Evolutionary conservation across 2,797 vertebrate genomes (phyloP).

Genomic region (Heliangelus exortis): DNA sequence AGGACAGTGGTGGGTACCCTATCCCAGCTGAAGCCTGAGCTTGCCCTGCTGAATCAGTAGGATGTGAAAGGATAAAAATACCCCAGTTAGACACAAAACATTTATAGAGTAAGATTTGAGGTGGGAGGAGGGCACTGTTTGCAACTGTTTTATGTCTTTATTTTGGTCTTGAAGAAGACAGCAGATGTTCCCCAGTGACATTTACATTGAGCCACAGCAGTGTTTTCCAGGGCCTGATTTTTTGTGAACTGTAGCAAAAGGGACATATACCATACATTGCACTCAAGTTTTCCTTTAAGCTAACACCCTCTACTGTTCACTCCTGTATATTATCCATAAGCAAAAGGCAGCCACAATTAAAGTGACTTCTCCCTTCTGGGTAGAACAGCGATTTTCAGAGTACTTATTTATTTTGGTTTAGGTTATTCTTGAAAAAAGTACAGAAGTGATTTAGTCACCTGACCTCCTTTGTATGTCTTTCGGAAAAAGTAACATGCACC

Average conservation of each 20-base stretch:
- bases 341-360: accelerated
- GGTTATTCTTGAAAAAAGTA: background rate
- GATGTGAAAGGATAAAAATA: background rate
- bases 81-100: background rate
- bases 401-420: background rate
- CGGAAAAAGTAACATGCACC: background rate
- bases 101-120: background rate
- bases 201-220: background rate
- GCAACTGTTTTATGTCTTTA: background rate
- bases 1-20: accelerated
- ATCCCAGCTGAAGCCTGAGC: background rate
- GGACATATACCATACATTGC: background rate
- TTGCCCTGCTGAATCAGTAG: background rate
- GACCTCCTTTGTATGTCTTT: background rate
- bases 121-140: background rate
- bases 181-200: background rate
- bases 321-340: background rate
- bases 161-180: background rate
- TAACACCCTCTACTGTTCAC: conserved; percentile 63
- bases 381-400: background rate
- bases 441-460: background rate
- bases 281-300: conserved; percentile 35
- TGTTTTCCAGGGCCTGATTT: background rate
- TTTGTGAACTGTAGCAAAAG: background rate
- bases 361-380: background rate